Evolutionary conservation across 2,888 invertebrate genomes (phyloP), one percentile per base, ranked within the genome.

Genomic region (Cephus rjabovi): DNA sequence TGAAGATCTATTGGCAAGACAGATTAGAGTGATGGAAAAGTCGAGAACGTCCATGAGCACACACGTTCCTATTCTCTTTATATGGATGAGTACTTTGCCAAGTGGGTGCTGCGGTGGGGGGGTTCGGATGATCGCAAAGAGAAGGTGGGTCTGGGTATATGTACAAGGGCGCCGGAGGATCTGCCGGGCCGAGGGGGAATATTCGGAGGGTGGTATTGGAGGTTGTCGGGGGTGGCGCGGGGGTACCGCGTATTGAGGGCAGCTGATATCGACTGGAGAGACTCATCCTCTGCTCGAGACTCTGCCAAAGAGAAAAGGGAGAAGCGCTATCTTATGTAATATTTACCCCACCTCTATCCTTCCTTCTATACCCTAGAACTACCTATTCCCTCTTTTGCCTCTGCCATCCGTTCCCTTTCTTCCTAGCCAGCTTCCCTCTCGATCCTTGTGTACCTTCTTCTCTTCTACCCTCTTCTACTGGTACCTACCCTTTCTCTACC

Each of bases 311-410:
- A 85, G 86, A 84, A 87, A 85, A 87, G 84, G 83, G 83, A 84
- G 83, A 81, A 81, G 81, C 83, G 82, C 86, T 87, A 86, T 88
- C 88, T 88, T 87, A 88, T 87, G 86, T 87, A 88, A 88, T 87
- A 88, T 88, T 88, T 88, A 88, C 85, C 85, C 83, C 86, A 78
- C 82, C 56, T 56, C 23, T 6, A 56, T 56, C 56, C 56, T 2
- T 56, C 23, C 56, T 23, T 23, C 23, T 56, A 56, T 23, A 12
- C 56, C 23, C 23, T 23, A 56, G 56, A 56, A 56, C 23, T 56
- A 56, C 79, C 79, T 80, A 77, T 83, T 79, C 81, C 80, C 79
- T 81, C 78, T 79, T 80, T 81, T 79, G 79, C 80, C 78, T 77
- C 82, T 79, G 77, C 79, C 79, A 83, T 71, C 34, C 71, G 31